Conservation (phyloP, 2,888 invertebrate species). For the Cerastis leucographa region DNA sequence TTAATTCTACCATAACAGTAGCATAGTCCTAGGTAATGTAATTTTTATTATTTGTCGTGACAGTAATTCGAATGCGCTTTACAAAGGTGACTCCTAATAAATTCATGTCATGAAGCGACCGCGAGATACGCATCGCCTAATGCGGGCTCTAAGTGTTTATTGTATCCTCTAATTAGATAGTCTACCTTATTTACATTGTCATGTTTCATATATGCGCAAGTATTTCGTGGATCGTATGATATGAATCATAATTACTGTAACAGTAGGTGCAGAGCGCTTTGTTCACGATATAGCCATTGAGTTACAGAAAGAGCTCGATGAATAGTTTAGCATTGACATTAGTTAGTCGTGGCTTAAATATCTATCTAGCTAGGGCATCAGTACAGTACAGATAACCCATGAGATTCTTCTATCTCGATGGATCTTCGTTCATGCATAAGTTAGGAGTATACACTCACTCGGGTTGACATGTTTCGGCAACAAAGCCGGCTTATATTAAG, state of each 20-base stretch:
- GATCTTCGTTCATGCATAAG: not conserved
- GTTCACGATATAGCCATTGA: not conserved
- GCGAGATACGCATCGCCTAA: constrained; percentile 21
- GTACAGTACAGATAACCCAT: not conserved
- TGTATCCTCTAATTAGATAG: constrained; percentile 44
- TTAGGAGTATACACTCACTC: not conserved
- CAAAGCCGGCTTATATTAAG: not conserved
- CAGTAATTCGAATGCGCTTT: constrained; percentile 11
- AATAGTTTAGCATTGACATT: not conserved
- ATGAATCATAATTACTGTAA: constrained; percentile 1
- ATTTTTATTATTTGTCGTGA: not conserved
- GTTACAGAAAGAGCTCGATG: constrained; percentile 11
- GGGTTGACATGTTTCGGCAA: not conserved
- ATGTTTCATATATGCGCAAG: not conserved
- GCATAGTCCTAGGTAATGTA: not conserved
- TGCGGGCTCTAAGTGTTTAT: constrained; percentile 18
- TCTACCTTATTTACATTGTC: constrained; percentile 12
- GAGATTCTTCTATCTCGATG: not conserved
- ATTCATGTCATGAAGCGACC: constrained; percentile 14
- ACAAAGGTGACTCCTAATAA: constrained; percentile 25
- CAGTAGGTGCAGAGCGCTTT: not conserved
- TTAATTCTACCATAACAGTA: not conserved
- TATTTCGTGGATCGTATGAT: constrained; percentile 20
- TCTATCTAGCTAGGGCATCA: not conserved
- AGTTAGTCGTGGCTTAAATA: not conserved